phyloP scores from a whole-genome alignment of 2,888 invertebrate species.

The Venusia cambrica region DNA sequence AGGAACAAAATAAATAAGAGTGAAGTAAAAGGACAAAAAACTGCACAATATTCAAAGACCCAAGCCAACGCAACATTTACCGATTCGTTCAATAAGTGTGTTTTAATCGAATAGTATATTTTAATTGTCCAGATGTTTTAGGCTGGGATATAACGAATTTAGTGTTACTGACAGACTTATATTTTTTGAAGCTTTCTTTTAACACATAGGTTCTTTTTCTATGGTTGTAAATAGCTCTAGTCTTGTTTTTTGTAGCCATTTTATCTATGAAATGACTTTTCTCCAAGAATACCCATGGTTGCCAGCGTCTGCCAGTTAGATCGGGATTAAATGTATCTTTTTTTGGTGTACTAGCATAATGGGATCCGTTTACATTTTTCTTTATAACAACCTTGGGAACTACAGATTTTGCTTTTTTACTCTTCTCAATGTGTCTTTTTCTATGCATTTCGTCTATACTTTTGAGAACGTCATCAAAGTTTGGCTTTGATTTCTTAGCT shows the following conservation, averaged over 20 bases:
- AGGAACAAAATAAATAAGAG: slow-evolving; percentile 59
- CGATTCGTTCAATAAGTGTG: slow-evolving; percentile 46
- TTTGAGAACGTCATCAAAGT: slow-evolving; percentile 77
- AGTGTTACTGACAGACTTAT: slow-evolving; percentile 60
- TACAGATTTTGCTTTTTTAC: slow-evolving; percentile 55
- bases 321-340: slow-evolving; percentile 63
- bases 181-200: slow-evolving; percentile 65
- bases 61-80: neutral
- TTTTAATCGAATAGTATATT: slow-evolving; percentile 71
- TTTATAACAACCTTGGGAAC: slow-evolving; percentile 77
- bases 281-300: slow-evolving; percentile 75
- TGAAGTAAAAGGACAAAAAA: too few relatives aligned
- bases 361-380: slow-evolving; percentile 69
- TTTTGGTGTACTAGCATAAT: slow-evolving; percentile 65
- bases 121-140: slow-evolving; percentile 57
- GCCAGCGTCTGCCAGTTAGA: slow-evolving; percentile 75
- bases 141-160: slow-evolving; percentile 70
- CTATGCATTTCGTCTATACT: slow-evolving; percentile 74
- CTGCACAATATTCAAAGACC: too few relatives aligned
- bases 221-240: slow-evolving; percentile 61
- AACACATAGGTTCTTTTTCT: slow-evolving; percentile 63
- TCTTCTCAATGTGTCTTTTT: slow-evolving; percentile 64
- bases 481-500: slow-evolving; percentile 68
- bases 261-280: slow-evolving; percentile 69
- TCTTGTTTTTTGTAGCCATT: slow-evolving; percentile 67